phyloP scores from a whole-genome alignment of 2,113 vertebrate genomes.

The Abramis brama region DNA sequence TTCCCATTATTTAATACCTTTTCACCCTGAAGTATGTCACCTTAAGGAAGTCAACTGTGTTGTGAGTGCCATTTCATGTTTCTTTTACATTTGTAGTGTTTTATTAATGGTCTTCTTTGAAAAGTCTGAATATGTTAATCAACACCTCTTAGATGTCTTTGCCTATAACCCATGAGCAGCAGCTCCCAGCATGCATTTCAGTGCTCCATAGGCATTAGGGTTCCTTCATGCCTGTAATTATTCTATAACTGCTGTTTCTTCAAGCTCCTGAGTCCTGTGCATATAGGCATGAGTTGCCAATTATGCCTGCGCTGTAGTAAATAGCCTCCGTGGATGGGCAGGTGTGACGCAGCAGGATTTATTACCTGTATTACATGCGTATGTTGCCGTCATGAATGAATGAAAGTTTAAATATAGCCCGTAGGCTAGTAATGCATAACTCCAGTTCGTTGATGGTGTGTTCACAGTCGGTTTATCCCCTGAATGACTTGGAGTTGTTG shows the following conservation, averaged over 20 bases:
- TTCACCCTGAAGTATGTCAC: not conserved
- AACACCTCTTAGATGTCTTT: not conserved
- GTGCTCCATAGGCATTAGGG: not conserved
- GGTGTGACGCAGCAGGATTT: slow-evolving; percentile 36
- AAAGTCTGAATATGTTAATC: slow-evolving; percentile 4
- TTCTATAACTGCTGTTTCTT: slow-evolving; percentile 27
- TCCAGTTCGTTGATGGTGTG: not conserved
- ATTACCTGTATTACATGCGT: slow-evolving; percentile 28
- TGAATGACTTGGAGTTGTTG: not conserved
- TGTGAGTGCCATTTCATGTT: slow-evolving; percentile 10
- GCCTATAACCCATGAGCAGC: not conserved
- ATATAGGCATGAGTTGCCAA: slow-evolving; percentile 30
- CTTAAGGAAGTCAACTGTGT: not conserved
- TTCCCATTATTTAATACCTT: slow-evolving; percentile 36
- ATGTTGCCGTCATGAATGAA: slow-evolving; percentile 24
- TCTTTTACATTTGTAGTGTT: not conserved
- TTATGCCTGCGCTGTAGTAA: slow-evolving; percentile 24
- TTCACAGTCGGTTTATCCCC: not conserved
- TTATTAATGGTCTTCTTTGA: not conserved
- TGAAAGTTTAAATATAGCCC: slow-evolving; percentile 22
- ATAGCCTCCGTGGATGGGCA: slow-evolving; percentile 20
- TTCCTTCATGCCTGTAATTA: slow-evolving; percentile 42
- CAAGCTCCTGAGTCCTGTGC: slow-evolving; percentile 15
- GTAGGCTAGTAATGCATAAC: not conserved
- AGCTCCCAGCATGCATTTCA: slow-evolving; percentile 18